Evolutionary conservation across 2,113 vertebrate genomes (phyloP).

Genomic region (Galeopterus variegatus): DNA sequence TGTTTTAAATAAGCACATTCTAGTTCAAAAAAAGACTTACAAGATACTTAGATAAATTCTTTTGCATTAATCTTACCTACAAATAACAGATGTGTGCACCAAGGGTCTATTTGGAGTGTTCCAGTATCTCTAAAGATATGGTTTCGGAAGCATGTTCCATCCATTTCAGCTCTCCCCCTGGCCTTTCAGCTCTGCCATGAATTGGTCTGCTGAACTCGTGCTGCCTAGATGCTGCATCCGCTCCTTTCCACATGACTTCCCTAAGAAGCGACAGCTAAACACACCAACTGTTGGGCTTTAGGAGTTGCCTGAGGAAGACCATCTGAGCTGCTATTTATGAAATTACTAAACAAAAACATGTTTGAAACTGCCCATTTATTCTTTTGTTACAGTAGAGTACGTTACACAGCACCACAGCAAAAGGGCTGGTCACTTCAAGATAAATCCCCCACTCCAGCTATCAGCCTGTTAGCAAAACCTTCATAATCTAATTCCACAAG

Average conservation of each 20-base stretch:
- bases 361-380: neutral
- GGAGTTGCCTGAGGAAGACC: conserved; percentile 57
- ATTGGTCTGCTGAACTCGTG: neutral
- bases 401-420: neutral
- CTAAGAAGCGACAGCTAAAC: neutral
- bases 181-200: neutral
- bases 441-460: neutral
- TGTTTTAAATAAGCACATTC: conserved; percentile 53
- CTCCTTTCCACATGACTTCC: conserved; percentile 23
- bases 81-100: neutral
- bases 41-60: conserved; percentile 24
- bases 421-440: neutral
- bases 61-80: conserved; percentile 48
- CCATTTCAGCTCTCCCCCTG: neutral
- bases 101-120: neutral
- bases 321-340: conserved; percentile 62
- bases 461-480: neutral
- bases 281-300: conserved; percentile 31
- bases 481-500: neutral
- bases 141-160: neutral
- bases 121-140: neutral
- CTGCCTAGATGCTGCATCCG: accelerated
- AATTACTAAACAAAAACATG: conserved; percentile 42
- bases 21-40: conserved; percentile 21
- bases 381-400: neutral